Evolutionary conservation across 2,113 vertebrate genomes (phyloP), one percentile per base, ranked within the genome.

Genomic region (Herpetotheres cachinnans): DNA sequence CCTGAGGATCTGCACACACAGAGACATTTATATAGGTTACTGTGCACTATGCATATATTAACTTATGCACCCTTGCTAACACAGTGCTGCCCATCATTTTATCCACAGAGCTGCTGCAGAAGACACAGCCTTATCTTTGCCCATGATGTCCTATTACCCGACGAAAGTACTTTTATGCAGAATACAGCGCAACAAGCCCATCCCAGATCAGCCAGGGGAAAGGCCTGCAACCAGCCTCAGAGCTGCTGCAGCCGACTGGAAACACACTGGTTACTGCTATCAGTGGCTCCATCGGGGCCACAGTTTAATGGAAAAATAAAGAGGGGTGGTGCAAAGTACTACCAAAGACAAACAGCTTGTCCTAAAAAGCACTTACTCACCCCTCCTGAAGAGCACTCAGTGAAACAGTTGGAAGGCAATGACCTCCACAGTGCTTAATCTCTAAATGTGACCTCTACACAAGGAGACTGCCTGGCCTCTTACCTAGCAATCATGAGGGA

Each of bases 301-400:
- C 36, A 20, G 73, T 69, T 94, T 56, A 72, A 61, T 54, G 86
- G 71, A 1, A 82, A 89, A 95, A 97, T 70, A 90, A 93, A 81
- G 42, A 88, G 52, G 52, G 14, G 54, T 50, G 77, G 82, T 36
- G 65, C 46, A 61, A 93, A 94, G 76, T 0, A 1, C 54, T 24
- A 29, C 55, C 4, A 6, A 40, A 92, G 89, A 79, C 72, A 74
- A 94, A 87, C 40, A 89, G 77, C 49, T 77, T 84, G 83, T n/a
- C 56, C 84, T 56, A 6, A 69, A 82, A 93, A 69, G 69, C 40
- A 52, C 56, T 79, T 22, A 18, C 10, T 54, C 26, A 19, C 24
- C 58, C 63, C 69, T 89, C 36, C 3, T 2, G 69, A 93, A 94
- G 69, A 90, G 54, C 59, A 78, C 6, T 1, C 1, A 0, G 36